Evolutionary conservation across 2,113 vertebrate genomes (phyloP).

Genomic region (Hippopotamus amphibius): DNA sequence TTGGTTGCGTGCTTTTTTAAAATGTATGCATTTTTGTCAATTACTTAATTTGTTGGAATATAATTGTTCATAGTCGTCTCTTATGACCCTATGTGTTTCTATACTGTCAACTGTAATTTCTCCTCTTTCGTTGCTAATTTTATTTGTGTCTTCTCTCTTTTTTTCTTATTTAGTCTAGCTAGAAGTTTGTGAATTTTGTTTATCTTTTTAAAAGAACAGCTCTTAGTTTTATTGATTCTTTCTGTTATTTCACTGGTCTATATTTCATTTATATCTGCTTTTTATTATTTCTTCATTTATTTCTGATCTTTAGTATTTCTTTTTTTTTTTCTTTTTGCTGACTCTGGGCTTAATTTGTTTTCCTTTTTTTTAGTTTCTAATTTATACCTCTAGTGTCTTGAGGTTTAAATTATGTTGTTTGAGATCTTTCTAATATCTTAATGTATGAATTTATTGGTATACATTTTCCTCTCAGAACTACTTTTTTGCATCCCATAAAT

Average conservation of each 20-base stretch:
- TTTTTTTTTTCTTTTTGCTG: not conserved
- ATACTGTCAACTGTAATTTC: not conserved
- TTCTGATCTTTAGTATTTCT: not conserved
- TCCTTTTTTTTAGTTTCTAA: not conserved
- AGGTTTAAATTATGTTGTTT: not conserved
- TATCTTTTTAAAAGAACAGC: not conserved
- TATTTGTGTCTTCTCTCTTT: not conserved
- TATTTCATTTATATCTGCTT: not conserved
- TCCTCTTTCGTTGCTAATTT: not conserved
- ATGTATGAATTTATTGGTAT: not conserved
- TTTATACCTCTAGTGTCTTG: not conserved
- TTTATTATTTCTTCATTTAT: not conserved
- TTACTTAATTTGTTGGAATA: not conserved
- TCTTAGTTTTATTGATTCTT: not conserved
- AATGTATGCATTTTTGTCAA: not conserved
- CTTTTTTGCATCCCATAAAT: not conserved
- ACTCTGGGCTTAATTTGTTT: not conserved
- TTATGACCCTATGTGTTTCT: not conserved
- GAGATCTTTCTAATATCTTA: not conserved
- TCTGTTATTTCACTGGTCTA: not conserved
- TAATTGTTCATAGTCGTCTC: not conserved
- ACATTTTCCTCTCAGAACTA: not conserved
- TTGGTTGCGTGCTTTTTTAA: not conserved
- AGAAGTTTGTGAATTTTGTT: not conserved
- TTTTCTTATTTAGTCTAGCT: not conserved